Conservation (phyloP, 2,113 vertebrate genomes). For the Seriola rivoliana region DNA sequence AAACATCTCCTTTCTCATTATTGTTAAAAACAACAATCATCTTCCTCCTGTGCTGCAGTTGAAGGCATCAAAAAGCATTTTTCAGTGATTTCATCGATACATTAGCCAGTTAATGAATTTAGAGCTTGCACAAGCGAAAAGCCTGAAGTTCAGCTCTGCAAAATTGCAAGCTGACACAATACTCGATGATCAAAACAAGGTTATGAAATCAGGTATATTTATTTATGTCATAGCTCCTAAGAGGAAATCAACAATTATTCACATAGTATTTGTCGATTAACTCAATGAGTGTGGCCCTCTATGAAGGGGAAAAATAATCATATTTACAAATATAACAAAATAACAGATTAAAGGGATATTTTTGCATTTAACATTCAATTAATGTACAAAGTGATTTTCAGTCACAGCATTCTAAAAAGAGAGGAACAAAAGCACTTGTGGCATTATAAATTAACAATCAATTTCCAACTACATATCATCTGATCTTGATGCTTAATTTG, state of each 20-base stretch:
- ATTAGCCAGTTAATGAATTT: constrained; percentile 19
- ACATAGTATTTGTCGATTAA: constrained; percentile 34
- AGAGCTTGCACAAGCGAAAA: constrained; percentile 19
- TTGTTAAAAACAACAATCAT: constrained; percentile 12
- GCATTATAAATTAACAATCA: constrained; percentile 82
- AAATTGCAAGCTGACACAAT: constrained; percentile 15
- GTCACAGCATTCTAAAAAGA: constrained; percentile 81
- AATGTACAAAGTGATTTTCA: constrained; percentile 78
- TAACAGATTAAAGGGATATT: constrained; percentile 68
- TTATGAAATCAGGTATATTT: constrained; percentile 22
- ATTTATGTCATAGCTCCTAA: constrained; percentile 31
- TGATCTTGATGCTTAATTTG: constrained; percentile 66
- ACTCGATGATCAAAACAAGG: not conserved
- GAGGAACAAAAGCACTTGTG: constrained; percentile 74
- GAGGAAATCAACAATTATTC: constrained; percentile 32
- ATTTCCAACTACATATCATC: constrained; percentile 63
- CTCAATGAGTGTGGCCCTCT: constrained; percentile 36
- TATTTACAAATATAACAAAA: constrained; percentile 79
- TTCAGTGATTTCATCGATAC: not conserved
- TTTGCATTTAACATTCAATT: constrained; percentile 73
- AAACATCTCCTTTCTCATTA: constrained; percentile 34
- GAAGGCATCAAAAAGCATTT: constrained; percentile 40
- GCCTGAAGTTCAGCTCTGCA: constrained; percentile 19
- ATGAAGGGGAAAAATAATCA: constrained; percentile 42
- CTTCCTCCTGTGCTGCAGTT: constrained; percentile 33